These are phyloP conservation scores for Metallyticus violacea DNA, from an alignment of 2,888 invertebrate species.

Conservation along the genomic window DNA sequence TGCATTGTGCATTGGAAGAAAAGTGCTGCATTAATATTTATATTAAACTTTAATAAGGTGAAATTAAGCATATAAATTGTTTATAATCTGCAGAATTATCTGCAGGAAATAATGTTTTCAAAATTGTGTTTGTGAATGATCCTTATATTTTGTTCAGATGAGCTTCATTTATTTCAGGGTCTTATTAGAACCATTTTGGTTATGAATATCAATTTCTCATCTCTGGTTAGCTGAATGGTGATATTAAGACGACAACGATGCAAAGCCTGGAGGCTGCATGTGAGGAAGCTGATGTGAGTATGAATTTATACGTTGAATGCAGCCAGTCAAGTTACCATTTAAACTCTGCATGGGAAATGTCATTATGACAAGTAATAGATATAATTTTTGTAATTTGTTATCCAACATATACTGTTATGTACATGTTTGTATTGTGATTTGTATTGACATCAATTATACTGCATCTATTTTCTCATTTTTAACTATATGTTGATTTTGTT, in stretches of 20 bases:
- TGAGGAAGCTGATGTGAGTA: constrained; percentile 63
- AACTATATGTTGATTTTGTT: too few relatives aligned
- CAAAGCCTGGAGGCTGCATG: constrained; percentile 65
- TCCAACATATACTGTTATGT: too few relatives aligned
- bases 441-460: too few relatives aligned
- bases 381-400: too few relatives aligned
- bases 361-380: too few relatives aligned
- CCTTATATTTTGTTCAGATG: background rate
- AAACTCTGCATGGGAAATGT: too few relatives aligned
- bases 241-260: constrained; percentile 53
- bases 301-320: background rate
- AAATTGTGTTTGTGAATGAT: background rate
- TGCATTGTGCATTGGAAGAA: background rate
- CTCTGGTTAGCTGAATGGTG: constrained; percentile 50
- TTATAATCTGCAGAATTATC: background rate
- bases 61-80: background rate
- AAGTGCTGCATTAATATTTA: background rate
- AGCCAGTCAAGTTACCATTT: too few relatives aligned
- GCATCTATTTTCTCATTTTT: too few relatives aligned
- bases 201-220: constrained; percentile 29
- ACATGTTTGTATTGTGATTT: too few relatives aligned
- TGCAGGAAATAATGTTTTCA: background rate
- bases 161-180: constrained; percentile 29
- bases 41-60: background rate
- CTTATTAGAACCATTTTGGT: constrained; percentile 24